Evolutionary conservation across 2,888 invertebrate genomes (phyloP), one percentile per base, ranked within the genome.

Genomic region (Fragum whitleyi): DNA sequence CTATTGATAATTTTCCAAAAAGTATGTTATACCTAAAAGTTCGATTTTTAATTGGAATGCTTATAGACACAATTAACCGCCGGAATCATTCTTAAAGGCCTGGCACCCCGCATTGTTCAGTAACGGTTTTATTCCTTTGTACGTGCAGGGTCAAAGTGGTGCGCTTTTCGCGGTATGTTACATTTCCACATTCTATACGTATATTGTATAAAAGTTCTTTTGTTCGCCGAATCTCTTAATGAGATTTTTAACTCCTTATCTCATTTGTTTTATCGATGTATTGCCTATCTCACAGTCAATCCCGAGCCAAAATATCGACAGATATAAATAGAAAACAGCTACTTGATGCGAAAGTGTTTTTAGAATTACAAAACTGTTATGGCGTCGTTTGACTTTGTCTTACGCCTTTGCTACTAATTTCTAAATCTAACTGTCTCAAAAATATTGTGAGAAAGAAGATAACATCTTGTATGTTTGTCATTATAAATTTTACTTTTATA

Each of bases 121-220:
- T 59, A 77, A 74, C 55, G 29, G 23, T 32, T 73, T 70, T 67
- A 74, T 81, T 74, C 74, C 74, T 77, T 81, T 77, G 70, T 81
- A 74, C 16, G 53, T 29, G 28, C 57, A 29, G 70, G 70, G 70
- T 70, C 70, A 70, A 70, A 36, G 29, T 55, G 36, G 53, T 70
- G 53, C 70, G 53, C 16, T 55, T 36, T 36, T 57, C 21, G 53
- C 29, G 53, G 55, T 21, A 57, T 36, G 57, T 39, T 53, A 23
- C 21, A 65, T 9, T 36, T 7, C 23, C 21, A 36, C 42, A 23
- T 53, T 32, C 36, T 32, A 14, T 36, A 21, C 3, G 29, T 28
- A 53, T 47, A 32, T 53, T 53, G 69, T 69, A 53, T 69, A 69
- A 69, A 69, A 28, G 69, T 69, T 69, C 53, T 69, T 69, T 69